These are phyloP conservation scores for Rhea americana DNA, from an alignment of 2,113 vertebrate species.

Conservation along the genomic window DNA sequence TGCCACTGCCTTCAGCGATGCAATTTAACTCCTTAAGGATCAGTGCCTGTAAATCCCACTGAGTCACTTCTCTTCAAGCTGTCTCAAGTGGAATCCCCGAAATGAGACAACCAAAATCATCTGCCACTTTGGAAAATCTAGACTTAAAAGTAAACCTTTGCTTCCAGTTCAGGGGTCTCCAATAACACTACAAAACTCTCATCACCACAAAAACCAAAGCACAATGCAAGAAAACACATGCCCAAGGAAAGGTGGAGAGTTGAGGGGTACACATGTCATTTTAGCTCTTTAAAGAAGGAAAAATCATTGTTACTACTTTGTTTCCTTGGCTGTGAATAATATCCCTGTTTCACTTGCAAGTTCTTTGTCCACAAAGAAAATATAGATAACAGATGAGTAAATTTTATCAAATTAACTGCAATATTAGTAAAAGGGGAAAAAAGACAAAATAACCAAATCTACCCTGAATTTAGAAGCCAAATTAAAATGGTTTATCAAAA, in stretches of 20 bases:
- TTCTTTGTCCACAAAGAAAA: not conserved
- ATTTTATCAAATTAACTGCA: not conserved
- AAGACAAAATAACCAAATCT: not conserved
- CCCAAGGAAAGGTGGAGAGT: not conserved
- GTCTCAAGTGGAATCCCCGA: not conserved
- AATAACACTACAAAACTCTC: not conserved
- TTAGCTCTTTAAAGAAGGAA: not conserved
- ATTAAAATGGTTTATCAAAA: not conserved
- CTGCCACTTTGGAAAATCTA: not conserved
- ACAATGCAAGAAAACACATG: not conserved
- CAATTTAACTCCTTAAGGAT: not conserved
- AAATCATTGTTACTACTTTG: not conserved
- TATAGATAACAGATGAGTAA: not conserved
- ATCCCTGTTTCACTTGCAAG: not conserved
- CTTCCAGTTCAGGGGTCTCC: not conserved
- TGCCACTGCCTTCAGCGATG: not conserved
- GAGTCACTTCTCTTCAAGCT: not conserved
- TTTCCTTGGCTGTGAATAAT: slow-evolving; percentile 6
- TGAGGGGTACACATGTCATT: not conserved
- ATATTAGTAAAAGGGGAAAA: not conserved
- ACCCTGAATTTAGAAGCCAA: not conserved
- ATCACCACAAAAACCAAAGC: slow-evolving; percentile 28
- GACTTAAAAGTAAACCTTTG: not conserved
- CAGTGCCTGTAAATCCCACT: not conserved
- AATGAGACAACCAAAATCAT: not conserved